A percentile compares a stretch with the other conserved stretches of the same genome.
phyloP scores from a whole-genome alignment of 2,797 vertebrate genomes.

The Halcyon chelicuti region DNA sequence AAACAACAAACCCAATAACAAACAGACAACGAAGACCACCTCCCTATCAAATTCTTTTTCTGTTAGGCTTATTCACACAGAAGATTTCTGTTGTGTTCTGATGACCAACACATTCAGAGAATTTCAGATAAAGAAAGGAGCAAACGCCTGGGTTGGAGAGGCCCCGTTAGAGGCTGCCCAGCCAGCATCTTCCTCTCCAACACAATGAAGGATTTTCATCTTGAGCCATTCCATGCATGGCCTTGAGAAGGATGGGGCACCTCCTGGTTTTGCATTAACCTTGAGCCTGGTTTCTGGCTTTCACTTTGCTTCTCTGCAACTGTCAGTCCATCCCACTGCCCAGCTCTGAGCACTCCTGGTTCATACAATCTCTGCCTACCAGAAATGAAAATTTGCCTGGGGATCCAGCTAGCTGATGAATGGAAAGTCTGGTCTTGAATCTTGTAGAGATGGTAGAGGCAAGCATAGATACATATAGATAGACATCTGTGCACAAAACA shows the following conservation, averaged over 20 bases:
- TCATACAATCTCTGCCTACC: neutral
- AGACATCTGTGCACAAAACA: neutral
- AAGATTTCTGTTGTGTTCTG: neutral
- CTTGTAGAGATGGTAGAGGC: neutral
- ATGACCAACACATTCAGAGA: neutral
- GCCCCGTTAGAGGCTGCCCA: neutral
- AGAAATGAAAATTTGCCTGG: neutral
- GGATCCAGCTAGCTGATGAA: neutral
- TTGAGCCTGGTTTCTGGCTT: neutral
- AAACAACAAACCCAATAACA: neutral
- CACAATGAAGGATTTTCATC: neutral
- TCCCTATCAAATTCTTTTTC: slow-evolving; percentile 2
- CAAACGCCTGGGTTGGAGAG: neutral
- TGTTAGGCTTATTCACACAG: neutral
- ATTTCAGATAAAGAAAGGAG: neutral
- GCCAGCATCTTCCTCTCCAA: neutral
- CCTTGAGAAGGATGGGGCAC: neutral
- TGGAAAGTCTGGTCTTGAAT: neutral
- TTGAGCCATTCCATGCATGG: neutral
- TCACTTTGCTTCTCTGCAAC: neutral
- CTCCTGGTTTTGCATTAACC: neutral
- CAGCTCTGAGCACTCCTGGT: neutral
- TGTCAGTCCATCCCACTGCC: neutral
- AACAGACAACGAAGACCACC: neutral
- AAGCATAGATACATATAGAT: neutral